phyloP scores from a whole-genome alignment of 2,797 vertebrate genomes.

The Astyanax mexicanus region DNA sequence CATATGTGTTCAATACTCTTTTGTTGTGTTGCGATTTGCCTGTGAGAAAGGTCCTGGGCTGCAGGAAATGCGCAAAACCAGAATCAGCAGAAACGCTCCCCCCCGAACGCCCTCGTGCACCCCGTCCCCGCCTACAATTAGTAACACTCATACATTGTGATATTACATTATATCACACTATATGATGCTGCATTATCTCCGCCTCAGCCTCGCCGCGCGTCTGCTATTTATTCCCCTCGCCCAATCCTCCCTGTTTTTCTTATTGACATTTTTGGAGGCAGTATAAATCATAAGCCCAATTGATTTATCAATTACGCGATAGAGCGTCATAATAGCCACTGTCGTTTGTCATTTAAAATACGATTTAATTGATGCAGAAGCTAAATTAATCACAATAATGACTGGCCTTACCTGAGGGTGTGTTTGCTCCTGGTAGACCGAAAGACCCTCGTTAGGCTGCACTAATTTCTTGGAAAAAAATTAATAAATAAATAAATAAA shows the following conservation, averaged over 20 bases:
- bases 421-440: constrained; percentile 51
- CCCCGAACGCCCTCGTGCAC: constrained; percentile 39
- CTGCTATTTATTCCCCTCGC: constrained; percentile 17
- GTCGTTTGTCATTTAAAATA: constrained; percentile 80
- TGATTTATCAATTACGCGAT: constrained; percentile 51
- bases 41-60: constrained; percentile 71
- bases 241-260: constrained; percentile 41
- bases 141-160: background rate
- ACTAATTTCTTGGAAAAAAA: constrained; percentile 47
- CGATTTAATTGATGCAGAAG: constrained; percentile 76
- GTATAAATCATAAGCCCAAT: constrained; percentile 76
- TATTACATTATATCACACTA: constrained; percentile 13
- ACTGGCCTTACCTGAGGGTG: constrained; percentile 66
- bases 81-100: constrained; percentile 67
- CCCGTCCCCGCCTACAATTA: constrained; percentile 1
- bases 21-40: constrained; percentile 65
- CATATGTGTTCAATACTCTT: constrained; percentile 78
- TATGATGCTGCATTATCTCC: constrained; percentile 1
- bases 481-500: no score
- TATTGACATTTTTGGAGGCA: constrained; percentile 67
- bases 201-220: background rate
- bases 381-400: constrained; percentile 76
- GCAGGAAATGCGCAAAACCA: constrained; percentile 63
- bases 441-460: constrained; percentile 49
- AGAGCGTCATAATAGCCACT: constrained; percentile 65